Conservation (phyloP, 1,140 invertebrate species). For the Calliopsis andreniformis region DNA sequence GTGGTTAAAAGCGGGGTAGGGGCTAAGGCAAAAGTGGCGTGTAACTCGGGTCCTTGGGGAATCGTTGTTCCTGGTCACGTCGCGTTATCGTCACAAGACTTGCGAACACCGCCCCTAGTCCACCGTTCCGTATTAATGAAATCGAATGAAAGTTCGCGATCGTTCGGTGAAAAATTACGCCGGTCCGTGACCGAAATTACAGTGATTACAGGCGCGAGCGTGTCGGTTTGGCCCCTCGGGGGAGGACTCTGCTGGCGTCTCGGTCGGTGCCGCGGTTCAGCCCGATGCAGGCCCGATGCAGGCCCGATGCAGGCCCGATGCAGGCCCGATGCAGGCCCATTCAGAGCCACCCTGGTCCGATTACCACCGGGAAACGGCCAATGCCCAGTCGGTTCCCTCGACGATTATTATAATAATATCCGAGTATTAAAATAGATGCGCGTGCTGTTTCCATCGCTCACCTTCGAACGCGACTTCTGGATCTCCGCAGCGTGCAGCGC, state of each 20-base stretch:
- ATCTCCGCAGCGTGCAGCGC: constrained; percentile 6
- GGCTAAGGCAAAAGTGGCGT: background rate
- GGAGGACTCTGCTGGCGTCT: constrained; percentile 55
- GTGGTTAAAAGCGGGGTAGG: background rate
- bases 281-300: constrained; percentile 3
- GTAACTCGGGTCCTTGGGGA: constrained; percentile 22
- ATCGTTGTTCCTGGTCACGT: constrained; percentile 25
- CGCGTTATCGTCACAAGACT: constrained; percentile 51
- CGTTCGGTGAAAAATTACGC: constrained; percentile 71
- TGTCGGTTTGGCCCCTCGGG: constrained; percentile 64
- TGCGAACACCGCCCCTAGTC: constrained; percentile 27
- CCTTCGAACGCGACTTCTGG: constrained; percentile 13
- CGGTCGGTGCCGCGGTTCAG: background rate
- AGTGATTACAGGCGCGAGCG: constrained; percentile 73
- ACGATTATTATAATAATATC: constrained; percentile 72
- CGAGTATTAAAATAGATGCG: constrained; percentile 54
- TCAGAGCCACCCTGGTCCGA: constrained; percentile 59
- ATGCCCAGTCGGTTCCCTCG: constrained; percentile 63
- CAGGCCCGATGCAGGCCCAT: constrained; percentile 17
- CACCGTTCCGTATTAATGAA: constrained; percentile 51
- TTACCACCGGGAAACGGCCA: constrained; percentile 65
- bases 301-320: background rate
- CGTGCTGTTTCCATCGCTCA: constrained; percentile 28
- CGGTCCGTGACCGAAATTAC: constrained; percentile 72
- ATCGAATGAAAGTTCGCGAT: constrained; percentile 68